These are phyloP conservation scores for Armadillidium nasatum DNA, from an alignment of 1,140 invertebrate species.

Conservation along the genomic window DNA sequence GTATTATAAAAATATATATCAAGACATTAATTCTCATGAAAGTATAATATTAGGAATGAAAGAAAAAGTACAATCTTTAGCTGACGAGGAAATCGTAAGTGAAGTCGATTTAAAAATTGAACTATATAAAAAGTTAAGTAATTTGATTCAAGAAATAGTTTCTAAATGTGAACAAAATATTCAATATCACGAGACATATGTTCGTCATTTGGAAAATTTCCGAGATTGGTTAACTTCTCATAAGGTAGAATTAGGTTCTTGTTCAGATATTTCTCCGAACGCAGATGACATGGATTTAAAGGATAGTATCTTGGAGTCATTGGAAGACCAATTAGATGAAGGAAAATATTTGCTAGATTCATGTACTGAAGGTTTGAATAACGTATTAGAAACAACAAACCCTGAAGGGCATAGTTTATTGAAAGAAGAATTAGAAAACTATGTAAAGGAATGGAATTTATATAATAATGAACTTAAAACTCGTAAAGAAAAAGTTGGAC, in stretches of 20 bases:
- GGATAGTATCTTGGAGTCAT: conserved; percentile 66
- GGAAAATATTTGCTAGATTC: conserved; percentile 66
- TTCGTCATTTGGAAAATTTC: conserved; percentile 68
- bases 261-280: conserved; percentile 65
- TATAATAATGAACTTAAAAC: conserved; percentile 36
- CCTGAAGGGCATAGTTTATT: conserved; percentile 68
- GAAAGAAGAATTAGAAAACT: conserved; percentile 66
- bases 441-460: conserved; percentile 66
- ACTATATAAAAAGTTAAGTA: conserved; percentile 24
- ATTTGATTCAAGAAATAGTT: conserved; percentile 54
- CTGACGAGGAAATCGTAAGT: conserved; percentile 39
- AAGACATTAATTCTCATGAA: conserved; percentile 44
- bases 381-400: conserved; percentile 71
- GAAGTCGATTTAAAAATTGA: conserved; percentile 40
- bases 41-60: conserved; percentile 43
- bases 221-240: conserved; percentile 72
- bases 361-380: conserved; percentile 65
- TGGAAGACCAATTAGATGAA: conserved; percentile 66
- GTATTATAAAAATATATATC: conserved; percentile 49
- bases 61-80: conserved; percentile 42
- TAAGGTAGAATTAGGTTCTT: conserved; percentile 67
- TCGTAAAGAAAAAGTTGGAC: conserved; percentile 54
- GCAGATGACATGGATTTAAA: conserved; percentile 69
- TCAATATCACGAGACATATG: conserved; percentile 62
- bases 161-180: conserved; percentile 65